Conservation (phyloP, 2,113 vertebrate species). For the Acanthochromis polyacanthus region DNA sequence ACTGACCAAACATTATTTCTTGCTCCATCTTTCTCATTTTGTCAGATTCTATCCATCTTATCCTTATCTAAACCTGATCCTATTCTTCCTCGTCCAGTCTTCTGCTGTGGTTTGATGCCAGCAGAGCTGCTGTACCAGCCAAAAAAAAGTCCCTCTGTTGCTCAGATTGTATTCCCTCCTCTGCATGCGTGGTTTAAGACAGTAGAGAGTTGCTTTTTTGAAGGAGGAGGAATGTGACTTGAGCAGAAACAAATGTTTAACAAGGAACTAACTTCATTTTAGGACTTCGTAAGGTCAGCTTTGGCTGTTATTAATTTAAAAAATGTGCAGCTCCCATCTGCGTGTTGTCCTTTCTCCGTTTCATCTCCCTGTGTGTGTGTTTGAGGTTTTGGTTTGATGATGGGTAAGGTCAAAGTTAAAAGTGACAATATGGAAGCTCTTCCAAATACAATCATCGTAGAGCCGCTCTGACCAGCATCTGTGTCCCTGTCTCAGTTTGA, state of each 20-base stretch:
- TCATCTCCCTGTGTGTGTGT: conserved; percentile 57
- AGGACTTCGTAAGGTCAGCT: conserved; percentile 50
- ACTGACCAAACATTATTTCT: conserved; percentile 28
- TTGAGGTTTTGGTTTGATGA: conserved; percentile 32
- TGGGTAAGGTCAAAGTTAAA: conserved; percentile 54
- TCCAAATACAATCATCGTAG: conserved; percentile 51
- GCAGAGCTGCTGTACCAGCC: conserved; percentile 24
- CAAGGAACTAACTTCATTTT: conserved; percentile 51
- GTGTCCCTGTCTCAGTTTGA: conserved; percentile 57
- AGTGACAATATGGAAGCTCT: conserved; percentile 55
- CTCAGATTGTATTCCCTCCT: conserved; percentile 38
- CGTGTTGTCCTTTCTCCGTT: conserved; percentile 43
- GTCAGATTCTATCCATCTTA: conserved; percentile 4
- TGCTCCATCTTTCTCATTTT: conserved; percentile 16
- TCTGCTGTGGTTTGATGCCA: conserved; percentile 56
- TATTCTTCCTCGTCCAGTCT: conserved; percentile 14
- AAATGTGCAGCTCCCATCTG: conserved; percentile 61
- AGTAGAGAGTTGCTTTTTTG: conserved; percentile 29
- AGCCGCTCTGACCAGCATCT: conserved; percentile 61
- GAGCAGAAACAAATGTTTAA: conserved; percentile 77
- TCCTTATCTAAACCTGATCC: conserved; percentile 42
- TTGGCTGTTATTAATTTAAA: conserved; percentile 60
- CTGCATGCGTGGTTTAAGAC: conserved; percentile 30
- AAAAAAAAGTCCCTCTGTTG: conserved; percentile 31
- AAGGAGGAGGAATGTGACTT: conserved; percentile 62